Percentiles rank a stretch among this genome's conserved stretches.
phyloP scores from a whole-genome alignment of 2,888 invertebrate species.

The Phorcus lineatus region DNA sequence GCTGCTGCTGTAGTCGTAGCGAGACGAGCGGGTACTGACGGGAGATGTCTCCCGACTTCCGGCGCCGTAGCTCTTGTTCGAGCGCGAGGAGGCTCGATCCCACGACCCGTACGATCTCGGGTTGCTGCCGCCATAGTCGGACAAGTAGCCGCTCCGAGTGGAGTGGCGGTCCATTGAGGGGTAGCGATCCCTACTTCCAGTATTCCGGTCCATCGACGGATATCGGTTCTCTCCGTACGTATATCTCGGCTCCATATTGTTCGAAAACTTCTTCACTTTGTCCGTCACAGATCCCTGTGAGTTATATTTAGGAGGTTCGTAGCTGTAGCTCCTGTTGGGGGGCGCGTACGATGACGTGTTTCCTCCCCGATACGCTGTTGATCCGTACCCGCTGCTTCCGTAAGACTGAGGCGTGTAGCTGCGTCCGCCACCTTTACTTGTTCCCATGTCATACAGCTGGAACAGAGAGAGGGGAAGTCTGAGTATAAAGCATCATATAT shows the following conservation, averaged over 20 bases:
- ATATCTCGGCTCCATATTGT: conserved; percentile 34
- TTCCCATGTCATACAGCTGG: conserved; percentile 68
- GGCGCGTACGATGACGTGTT: neutral
- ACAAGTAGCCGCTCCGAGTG: conserved; percentile 65
- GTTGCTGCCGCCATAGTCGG: conserved; percentile 66
- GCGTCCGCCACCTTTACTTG: conserved; percentile 61
- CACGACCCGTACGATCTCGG: conserved; percentile 61
- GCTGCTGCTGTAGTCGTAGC: conserved; percentile 68
- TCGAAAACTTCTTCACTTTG: conserved; percentile 56
- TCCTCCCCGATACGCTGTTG: neutral
- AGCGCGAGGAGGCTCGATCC: conserved; percentile 62
- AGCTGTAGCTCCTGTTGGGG: conserved; percentile 41
- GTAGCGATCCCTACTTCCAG: conserved; percentile 33
- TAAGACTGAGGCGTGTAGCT: conserved; percentile 44
- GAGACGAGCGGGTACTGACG: conserved; percentile 57
- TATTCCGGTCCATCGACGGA: conserved; percentile 41
- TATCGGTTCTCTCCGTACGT: conserved; percentile 46
- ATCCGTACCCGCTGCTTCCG: conserved; percentile 21
- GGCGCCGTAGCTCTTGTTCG: conserved; percentile 60
- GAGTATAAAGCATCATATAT: neutral
- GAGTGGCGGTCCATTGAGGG: conserved; percentile 58
- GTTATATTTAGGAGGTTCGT: conserved; percentile 39
- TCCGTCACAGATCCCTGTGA: conserved; percentile 53
- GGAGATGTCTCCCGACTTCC: conserved; percentile 67
- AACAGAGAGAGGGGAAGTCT: conserved; percentile 34